Conservation (phyloP, 2,113 vertebrate genomes). For the Apeltes quadracus region DNA sequence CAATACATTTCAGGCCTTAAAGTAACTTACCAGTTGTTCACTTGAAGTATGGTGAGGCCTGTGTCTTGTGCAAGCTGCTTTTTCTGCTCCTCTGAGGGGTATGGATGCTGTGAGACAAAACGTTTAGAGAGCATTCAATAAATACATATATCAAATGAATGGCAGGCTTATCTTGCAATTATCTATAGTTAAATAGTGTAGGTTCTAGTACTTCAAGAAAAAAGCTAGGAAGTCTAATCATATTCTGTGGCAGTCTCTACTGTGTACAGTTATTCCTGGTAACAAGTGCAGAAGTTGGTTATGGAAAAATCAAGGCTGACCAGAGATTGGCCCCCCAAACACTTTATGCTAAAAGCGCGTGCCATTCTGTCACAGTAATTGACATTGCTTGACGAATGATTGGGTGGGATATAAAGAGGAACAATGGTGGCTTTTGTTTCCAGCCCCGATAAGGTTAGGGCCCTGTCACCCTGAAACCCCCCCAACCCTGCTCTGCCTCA, state of each 20-base stretch:
- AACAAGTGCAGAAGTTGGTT: not conserved
- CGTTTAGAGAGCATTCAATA: not conserved
- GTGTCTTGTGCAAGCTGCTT: slow-evolving; percentile 82
- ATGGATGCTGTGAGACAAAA: slow-evolving; percentile 66
- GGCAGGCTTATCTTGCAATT: not conserved
- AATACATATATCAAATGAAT: not conserved
- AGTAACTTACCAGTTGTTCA: slow-evolving; percentile 79
- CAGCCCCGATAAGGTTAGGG: slow-evolving; percentile 43
- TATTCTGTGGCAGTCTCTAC: not conserved
- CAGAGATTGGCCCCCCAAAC: slow-evolving; percentile 35
- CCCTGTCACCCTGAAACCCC: slow-evolving; percentile 19
- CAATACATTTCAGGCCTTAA: not conserved
- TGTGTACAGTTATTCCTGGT: not conserved
- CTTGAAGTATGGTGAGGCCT: slow-evolving; percentile 80
- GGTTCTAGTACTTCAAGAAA: not conserved
- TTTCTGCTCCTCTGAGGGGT: slow-evolving; percentile 81
- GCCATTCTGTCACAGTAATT: slow-evolving; percentile 69
- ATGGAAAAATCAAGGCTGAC: slow-evolving; percentile 13
- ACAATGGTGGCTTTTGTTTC: slow-evolving; percentile 72
- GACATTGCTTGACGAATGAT: slow-evolving; percentile 72
- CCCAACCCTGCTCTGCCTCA: slow-evolving; percentile 6
- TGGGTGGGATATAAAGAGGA: slow-evolving; percentile 59
- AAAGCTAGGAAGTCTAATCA: slow-evolving; percentile 4
- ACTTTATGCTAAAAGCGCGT: slow-evolving; percentile 51
- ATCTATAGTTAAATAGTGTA: not conserved